phyloP scores from a whole-genome alignment of 2,797 vertebrate species.

The Tympanoctomys barrerae region DNA sequence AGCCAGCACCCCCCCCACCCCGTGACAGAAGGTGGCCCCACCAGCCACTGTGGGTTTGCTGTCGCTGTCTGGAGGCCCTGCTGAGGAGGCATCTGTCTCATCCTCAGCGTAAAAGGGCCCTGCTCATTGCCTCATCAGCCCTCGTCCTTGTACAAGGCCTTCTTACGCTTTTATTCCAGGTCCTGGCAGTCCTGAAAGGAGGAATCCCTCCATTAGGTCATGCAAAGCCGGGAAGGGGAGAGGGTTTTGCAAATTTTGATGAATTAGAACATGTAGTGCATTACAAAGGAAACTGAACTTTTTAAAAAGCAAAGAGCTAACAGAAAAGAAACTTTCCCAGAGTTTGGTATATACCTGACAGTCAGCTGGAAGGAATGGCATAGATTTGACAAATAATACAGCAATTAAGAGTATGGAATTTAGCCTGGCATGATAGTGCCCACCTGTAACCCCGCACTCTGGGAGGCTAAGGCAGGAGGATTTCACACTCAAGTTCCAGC shows the following conservation, averaged over 20 bases:
- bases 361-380: neutral
- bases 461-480: neutral
- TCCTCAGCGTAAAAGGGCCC: neutral
- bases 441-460: neutral
- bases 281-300: neutral
- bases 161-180: neutral
- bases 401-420: neutral
- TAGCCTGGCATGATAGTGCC: neutral
- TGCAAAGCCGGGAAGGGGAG: neutral
- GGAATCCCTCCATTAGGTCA: too few species aligned
- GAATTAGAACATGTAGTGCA: neutral
- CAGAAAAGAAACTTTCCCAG: neutral
- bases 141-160: neutral
- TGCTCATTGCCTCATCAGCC: rapidly evolving
- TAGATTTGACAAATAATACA: neutral
- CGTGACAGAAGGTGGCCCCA: slow-evolving; percentile 40
- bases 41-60: neutral
- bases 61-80: neutral
- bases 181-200: neutral
- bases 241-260: neutral
- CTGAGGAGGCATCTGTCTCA: neutral
- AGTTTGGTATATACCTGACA: too few species aligned
- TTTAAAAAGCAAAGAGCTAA: neutral
- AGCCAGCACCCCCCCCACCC: neutral
- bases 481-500: neutral